These are phyloP conservation scores for Meloidogyne hapla DNA, from an alignment of 1,140 invertebrate genomes.

Conservation along the genomic window DNA sequence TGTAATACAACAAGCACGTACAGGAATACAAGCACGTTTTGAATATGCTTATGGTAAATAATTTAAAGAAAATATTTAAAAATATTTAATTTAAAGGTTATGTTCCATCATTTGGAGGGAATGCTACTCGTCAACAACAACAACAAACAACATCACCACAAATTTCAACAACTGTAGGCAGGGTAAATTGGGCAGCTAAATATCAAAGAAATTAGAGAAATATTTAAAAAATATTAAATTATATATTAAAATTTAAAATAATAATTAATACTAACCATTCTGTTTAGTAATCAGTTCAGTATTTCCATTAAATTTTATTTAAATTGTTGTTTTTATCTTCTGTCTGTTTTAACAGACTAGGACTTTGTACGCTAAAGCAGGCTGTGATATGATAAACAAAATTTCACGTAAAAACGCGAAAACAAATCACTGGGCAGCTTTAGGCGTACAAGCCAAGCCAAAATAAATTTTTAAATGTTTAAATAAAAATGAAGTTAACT, in stretches of 20 bases:
- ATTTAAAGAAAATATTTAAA: background rate
- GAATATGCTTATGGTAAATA: slow-evolving; percentile 62
- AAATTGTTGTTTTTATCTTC: background rate
- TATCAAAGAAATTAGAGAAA: slow-evolving; percentile 30
- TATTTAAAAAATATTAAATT: background rate
- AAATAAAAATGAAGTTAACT: background rate
- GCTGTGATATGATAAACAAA: slow-evolving; percentile 27
- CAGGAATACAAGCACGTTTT: slow-evolving; percentile 60
- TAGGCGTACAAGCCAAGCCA: slow-evolving; percentile 29
- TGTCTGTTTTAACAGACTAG: background rate
- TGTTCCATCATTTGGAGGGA: slow-evolving; percentile 22
- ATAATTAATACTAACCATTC: no score
- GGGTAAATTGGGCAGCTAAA: slow-evolving; percentile 28
- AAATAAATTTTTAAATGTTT: background rate
- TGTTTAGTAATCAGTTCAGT: no score
- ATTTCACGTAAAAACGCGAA: background rate
- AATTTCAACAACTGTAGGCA: slow-evolving; percentile 19
- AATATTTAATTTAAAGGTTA: slow-evolving; percentile 15
- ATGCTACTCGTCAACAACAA: slow-evolving; percentile 8
- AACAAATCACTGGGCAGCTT: slow-evolving; percentile 33
- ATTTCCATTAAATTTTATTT: no score
- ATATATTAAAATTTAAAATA: background rate
- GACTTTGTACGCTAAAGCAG: slow-evolving; percentile 33
- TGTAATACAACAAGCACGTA: slow-evolving; percentile 40
- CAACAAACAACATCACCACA: slow-evolving; percentile 18